These are phyloP conservation scores for Harpagifer antarcticus DNA, from an alignment of 2,797 vertebrate species.

Conservation along the genomic window DNA sequence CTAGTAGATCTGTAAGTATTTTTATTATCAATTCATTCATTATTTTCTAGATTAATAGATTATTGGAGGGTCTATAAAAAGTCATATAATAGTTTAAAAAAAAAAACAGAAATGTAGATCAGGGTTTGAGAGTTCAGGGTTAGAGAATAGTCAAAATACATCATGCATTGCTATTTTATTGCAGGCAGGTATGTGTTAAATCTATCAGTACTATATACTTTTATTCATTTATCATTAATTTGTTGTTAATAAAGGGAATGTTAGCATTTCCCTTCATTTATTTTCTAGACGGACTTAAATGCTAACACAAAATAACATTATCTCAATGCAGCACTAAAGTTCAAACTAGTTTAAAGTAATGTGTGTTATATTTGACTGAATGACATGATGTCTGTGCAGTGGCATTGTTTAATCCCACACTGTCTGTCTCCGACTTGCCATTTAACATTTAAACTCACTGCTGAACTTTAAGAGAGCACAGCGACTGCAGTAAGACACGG, in stretches of 20 bases:
- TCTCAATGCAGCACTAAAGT: not conserved
- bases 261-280: not conserved
- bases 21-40: no score
- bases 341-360: not conserved
- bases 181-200: not conserved
- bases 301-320: not conserved
- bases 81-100: no score
- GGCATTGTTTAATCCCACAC: conserved; percentile 59
- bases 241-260: not conserved
- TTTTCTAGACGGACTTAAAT: not conserved
- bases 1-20: no score
- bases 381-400: conserved; percentile 11
- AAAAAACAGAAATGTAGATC: no score
- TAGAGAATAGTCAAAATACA: no score
- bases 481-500: not conserved
- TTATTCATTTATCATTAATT: not conserved
- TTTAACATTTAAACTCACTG: conserved; percentile 48
- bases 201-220: not conserved
- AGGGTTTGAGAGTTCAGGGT: no score
- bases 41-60: no score
- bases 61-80: no score
- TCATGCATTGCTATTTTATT: not conserved
- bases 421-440: conserved; percentile 52
- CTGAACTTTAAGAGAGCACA: conserved; percentile 7
- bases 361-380: not conserved